Evolutionary conservation across 2,797 vertebrate genomes (phyloP).

Genomic region (Enteromius anoplus): DNA sequence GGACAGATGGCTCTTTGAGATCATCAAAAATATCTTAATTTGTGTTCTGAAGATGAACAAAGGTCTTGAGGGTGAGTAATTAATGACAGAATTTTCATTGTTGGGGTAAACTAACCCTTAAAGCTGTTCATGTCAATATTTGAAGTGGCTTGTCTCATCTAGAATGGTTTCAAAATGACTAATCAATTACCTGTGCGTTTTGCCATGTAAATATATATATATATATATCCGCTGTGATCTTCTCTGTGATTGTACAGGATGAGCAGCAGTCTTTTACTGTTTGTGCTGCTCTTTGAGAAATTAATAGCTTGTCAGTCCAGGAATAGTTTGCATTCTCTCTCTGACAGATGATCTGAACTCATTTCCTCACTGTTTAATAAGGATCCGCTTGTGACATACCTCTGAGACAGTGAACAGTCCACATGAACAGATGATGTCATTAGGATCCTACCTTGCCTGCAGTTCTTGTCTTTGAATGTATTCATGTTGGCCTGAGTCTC

Average conservation of each 20-base stretch:
- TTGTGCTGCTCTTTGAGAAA: constrained; percentile 64
- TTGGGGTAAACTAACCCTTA: background rate
- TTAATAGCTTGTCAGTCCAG: constrained; percentile 66
- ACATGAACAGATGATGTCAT: constrained; percentile 28
- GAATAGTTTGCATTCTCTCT: constrained; percentile 74
- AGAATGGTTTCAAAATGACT: constrained; percentile 36
- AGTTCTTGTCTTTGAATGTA: background rate
- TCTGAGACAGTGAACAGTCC: constrained; percentile 65
- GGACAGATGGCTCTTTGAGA: too few species aligned
- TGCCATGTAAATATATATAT: background rate
- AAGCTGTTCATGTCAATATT: constrained; percentile 31
- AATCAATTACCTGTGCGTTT: constrained; percentile 46
- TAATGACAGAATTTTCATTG: background rate
- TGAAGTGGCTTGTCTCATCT: constrained; percentile 47
- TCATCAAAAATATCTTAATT: too few species aligned
- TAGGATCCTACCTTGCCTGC: background rate
- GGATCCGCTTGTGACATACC: constrained; percentile 63
- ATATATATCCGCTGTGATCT: background rate
- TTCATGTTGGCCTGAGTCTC: constrained; percentile 2
- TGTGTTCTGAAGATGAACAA: background rate
- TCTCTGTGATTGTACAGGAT: background rate
- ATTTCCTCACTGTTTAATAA: constrained; percentile 73
- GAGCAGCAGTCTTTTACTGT: constrained; percentile 54
- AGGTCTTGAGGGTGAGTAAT: background rate
- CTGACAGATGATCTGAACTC: constrained; percentile 72